phyloP scores from a whole-genome alignment of 2,888 invertebrate species.

The Molorchus minor region DNA sequence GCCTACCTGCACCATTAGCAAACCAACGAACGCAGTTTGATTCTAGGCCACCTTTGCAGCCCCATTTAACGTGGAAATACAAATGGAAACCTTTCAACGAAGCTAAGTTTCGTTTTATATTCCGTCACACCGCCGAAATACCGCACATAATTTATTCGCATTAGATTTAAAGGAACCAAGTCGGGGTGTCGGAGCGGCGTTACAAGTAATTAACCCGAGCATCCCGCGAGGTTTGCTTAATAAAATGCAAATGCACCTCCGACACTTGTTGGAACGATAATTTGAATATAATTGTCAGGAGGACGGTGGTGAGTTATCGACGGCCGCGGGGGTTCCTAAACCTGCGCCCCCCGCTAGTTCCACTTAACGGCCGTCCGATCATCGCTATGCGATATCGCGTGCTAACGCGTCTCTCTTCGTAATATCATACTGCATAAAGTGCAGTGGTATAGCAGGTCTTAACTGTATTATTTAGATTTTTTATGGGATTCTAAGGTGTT shows the following conservation, averaged over 20 bases:
- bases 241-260: slow-evolving; percentile 49
- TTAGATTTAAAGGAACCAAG: slow-evolving; percentile 15
- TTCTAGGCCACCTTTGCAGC: too few relatives aligned
- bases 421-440: slow-evolving; percentile 9
- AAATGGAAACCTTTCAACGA: neutral
- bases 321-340: slow-evolving; percentile 54
- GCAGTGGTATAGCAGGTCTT: slow-evolving; percentile 1
- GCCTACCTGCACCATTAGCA: too few relatives aligned
- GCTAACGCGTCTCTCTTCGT: slow-evolving; percentile 6
- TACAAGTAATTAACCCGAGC: slow-evolving; percentile 48
- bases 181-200: slow-evolving; percentile 15
- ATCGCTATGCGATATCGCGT: slow-evolving; percentile 13
- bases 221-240: slow-evolving; percentile 42
- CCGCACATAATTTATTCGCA: slow-evolving; percentile 15
- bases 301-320: slow-evolving; percentile 59
- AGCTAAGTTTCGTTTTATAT: neutral
- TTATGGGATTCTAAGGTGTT: neutral
- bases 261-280: slow-evolving; percentile 56
- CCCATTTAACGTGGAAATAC: neutral
- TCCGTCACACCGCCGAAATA: neutral
- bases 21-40: too few relatives aligned
- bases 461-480: neutral
- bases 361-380: slow-evolving; percentile 44
- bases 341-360: slow-evolving; percentile 48
- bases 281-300: slow-evolving; percentile 57